Evolutionary conservation across 2,113 vertebrate genomes (phyloP).

Genomic region (Picathartes gymnocephalus): DNA sequence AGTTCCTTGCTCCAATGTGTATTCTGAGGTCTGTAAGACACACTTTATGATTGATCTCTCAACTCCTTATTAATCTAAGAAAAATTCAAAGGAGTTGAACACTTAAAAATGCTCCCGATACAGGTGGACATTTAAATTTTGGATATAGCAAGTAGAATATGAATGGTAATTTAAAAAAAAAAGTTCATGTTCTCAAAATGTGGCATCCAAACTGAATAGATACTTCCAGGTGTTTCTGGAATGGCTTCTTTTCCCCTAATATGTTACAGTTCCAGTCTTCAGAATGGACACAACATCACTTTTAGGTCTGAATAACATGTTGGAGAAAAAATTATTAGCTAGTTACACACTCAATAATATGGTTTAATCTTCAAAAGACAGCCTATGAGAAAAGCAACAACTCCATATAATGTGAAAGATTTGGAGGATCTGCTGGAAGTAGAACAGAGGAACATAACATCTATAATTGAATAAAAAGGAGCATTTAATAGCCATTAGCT

Average conservation of each 20-base stretch:
- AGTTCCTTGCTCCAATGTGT: neutral
- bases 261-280: neutral
- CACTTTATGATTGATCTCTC: neutral
- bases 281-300: neutral
- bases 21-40: neutral
- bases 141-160: accelerated
- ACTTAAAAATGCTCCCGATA: neutral
- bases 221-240: neutral
- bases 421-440: neutral
- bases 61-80: neutral
- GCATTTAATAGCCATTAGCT: conserved; percentile 5
- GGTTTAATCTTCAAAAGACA: neutral
- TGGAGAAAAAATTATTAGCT: neutral
- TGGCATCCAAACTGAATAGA: neutral
- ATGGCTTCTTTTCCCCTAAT: accelerated
- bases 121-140: neutral
- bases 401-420: neutral
- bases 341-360: neutral
- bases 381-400: neutral
- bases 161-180: neutral
- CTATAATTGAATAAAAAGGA: conserved; percentile 10
- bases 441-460: neutral
- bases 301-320: neutral
- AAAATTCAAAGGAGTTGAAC: neutral
- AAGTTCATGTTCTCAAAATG: neutral